Evolutionary conservation across 2,888 invertebrate genomes (phyloP), one percentile per base, ranked within the genome.

Genomic region (Hydroisotoma schaefferi): DNA sequence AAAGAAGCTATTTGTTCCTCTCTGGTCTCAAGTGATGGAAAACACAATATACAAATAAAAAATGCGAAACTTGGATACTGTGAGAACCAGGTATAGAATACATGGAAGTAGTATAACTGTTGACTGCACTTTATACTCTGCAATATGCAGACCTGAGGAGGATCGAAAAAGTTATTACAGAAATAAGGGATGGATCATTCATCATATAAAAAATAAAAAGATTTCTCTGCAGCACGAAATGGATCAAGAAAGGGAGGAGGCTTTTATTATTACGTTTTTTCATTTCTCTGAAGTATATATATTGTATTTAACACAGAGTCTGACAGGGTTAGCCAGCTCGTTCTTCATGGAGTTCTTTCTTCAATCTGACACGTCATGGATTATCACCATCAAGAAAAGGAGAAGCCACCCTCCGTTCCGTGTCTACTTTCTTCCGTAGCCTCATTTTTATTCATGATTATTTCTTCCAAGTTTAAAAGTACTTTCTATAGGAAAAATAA

Each of bases 201-300:
- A 57, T 57, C 57, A 57, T 57, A 57, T 44, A 57, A 57, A 57
- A n/a, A n/a, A n/a, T n/a, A 51, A 49, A 57, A 57, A 51, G 52
- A 44, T 51, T n/a, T 37, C 26, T 49, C 28, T 49, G 12, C 20
- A 18, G 33, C 33, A 43, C 5, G 40, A 40, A 27, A 40, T n/a
- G 27, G 22, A 28, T 27, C 26, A 26, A 33, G 15, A 51, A 26
- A 44, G 44, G 28, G 44, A 20, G n/a, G 15, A 40, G 40, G 40
- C 15, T 40, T 40, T 40, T 18, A 18, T 18, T 15, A 5, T 15
- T 40, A 40, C 20, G 15, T 40, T 15, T 15, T 40, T 40, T 18
- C 15, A 33, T 40, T 18, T 15, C 40, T 15, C 40, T 40, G 8
- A 40, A 40, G 40, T 40, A n/a, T n/a, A n/a, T n/a, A n/a, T n/a